Percentiles rank a stretch among this genome's conserved stretches.
These are phyloP conservation scores for Seira sanloemensis DNA, from an alignment of 2,888 invertebrate genomes.

Conservation along the genomic window DNA sequence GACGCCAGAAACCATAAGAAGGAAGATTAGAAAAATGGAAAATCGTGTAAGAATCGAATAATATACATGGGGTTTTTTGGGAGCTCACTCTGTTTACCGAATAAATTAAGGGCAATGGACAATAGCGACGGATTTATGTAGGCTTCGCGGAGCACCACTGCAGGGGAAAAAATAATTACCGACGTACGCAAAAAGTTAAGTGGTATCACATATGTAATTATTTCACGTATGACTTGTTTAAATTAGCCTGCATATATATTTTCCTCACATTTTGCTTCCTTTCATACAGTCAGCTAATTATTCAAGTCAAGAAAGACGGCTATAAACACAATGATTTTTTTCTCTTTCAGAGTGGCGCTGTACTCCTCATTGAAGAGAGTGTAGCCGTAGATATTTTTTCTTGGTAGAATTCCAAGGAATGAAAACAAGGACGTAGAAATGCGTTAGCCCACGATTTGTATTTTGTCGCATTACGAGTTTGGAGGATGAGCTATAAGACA, in stretches of 20 bases:
- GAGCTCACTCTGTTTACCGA: background rate
- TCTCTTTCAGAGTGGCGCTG: background rate
- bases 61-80: background rate
- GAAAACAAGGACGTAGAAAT: background rate
- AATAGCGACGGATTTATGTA: constrained; percentile 10
- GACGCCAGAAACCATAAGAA: background rate
- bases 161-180: background rate
- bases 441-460: background rate
- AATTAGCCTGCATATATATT: constrained; percentile 7
- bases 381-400: too few relatives aligned
- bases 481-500: background rate
- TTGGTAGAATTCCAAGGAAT: constrained; percentile 15
- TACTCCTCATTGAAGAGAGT: too few relatives aligned
- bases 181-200: background rate
- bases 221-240: background rate
- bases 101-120: background rate
- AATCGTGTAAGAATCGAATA: background rate
- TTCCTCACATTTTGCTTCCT: background rate
- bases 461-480: background rate
- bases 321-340: too few relatives aligned
- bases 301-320: background rate
- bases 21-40: background rate
- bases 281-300: background rate
- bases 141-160: background rate
- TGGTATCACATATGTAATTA: background rate